Percentiles rank a stretch among this genome's conserved stretches.
phyloP scores from a whole-genome alignment of 2,888 invertebrate genomes.

The Brassicogethes aeneus region DNA sequence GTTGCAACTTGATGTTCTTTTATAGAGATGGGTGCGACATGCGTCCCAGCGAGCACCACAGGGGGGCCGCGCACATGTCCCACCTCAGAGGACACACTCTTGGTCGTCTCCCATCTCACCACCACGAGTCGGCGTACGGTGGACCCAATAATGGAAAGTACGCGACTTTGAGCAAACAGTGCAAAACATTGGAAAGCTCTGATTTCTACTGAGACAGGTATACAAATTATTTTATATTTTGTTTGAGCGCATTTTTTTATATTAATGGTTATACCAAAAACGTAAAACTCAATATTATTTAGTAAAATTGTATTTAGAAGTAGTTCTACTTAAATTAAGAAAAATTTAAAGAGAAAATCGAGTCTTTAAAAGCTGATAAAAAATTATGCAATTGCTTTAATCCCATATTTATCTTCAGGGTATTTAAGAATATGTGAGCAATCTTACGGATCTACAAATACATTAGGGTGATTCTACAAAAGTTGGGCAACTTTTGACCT shows the following conservation, averaged over 20 bases:
- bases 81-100: conserved; percentile 53
- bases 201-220: conserved; percentile 89
- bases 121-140: conserved; percentile 47
- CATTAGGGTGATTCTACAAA: no score
- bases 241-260: conserved; percentile 19
- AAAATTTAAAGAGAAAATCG: no score
- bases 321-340: no score
- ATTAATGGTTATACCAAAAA: background rate
- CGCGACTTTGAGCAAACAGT: conserved; percentile 92
- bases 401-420: no score
- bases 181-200: conserved; percentile 88
- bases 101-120: conserved; percentile 54
- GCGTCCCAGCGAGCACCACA: conserved; percentile 35
- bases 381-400: no score
- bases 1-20: conserved; percentile 8
- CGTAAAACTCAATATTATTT: no score
- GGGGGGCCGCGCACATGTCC: conserved; percentile 33
- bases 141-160: conserved; percentile 80
- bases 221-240: conserved; percentile 38
- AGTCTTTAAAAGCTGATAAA: no score
- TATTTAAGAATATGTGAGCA: no score
- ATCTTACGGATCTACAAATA: no score
- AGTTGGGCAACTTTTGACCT: no score
- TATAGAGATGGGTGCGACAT: conserved; percentile 43
- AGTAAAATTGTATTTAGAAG: no score